Conservation (phyloP, 2,113 vertebrate species). For the Scatophagus argus region DNA sequence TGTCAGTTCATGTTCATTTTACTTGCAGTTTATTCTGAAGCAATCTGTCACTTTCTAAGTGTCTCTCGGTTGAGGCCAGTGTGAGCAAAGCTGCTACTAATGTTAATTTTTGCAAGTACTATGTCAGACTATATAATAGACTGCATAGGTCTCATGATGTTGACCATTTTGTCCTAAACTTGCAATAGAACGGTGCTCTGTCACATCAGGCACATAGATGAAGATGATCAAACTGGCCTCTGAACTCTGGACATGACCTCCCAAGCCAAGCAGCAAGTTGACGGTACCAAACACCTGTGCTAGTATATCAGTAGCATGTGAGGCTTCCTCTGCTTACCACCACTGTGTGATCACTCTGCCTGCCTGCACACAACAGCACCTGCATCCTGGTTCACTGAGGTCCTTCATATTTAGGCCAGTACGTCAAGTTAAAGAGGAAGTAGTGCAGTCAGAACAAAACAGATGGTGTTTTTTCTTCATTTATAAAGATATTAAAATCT, state of each 20-base stretch:
- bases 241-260: background rate
- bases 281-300: background rate
- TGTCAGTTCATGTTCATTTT: background rate
- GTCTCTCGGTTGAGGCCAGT: background rate
- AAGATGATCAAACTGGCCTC: background rate
- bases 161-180: background rate
- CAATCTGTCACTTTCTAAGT: background rate
- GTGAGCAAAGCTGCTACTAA: background rate
- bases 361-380: background rate
- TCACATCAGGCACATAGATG: background rate
- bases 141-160: background rate
- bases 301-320: background rate
- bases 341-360: background rate
- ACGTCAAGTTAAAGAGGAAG: conserved; percentile 2
- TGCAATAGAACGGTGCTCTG: too few relatives aligned
- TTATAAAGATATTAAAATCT: conserved; percentile 15
- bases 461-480: background rate
- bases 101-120: background rate
- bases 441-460: background rate
- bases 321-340: background rate
- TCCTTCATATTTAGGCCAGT: conserved; percentile 2
- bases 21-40: background rate
- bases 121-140: background rate
- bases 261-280: background rate
- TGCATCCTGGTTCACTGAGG: conserved; percentile 10